Evolutionary conservation across 2,113 vertebrate genomes (phyloP).

Genomic region (Falco punctatus): DNA sequence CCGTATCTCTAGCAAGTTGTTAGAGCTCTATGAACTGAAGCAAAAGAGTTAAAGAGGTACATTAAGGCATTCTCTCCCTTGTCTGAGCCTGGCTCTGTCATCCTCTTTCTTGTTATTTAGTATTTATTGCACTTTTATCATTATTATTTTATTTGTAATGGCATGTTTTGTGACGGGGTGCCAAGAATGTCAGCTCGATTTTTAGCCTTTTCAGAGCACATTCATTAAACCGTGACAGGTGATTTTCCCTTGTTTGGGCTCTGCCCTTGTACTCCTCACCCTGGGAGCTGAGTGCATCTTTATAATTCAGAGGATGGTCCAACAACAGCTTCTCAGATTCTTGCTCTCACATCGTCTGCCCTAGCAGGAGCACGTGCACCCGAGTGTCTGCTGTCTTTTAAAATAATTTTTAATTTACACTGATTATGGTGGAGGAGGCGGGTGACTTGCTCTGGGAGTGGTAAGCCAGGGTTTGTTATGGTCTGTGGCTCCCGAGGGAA

Average conservation of each 20-base stretch:
- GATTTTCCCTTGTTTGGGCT: background rate
- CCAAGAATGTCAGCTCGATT: background rate
- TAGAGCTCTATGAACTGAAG: background rate
- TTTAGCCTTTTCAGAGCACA: background rate
- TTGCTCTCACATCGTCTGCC: background rate
- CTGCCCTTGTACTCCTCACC: background rate
- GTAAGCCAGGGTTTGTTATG: background rate
- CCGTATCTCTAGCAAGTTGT: background rate
- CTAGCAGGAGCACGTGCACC: background rate
- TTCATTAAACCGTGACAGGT: background rate
- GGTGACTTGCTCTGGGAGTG: background rate
- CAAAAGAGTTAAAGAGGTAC: background rate
- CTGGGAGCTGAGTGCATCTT: background rate
- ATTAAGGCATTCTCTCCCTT: background rate
- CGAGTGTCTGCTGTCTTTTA: background rate
- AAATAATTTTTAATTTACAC: background rate
- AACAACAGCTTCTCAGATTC: accelerated
- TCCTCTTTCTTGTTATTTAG: background rate
- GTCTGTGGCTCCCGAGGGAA: background rate
- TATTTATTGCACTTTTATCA: background rate
- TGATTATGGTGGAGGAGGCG: background rate
- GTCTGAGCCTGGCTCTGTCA: background rate
- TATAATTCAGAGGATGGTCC: background rate
- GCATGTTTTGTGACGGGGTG: background rate
- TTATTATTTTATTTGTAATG: background rate